Percentiles rank a stretch among this genome's conserved stretches.
Conservation (phyloP, 2,888 invertebrate genomes). For the Lithophane ornitopus region DNA sequence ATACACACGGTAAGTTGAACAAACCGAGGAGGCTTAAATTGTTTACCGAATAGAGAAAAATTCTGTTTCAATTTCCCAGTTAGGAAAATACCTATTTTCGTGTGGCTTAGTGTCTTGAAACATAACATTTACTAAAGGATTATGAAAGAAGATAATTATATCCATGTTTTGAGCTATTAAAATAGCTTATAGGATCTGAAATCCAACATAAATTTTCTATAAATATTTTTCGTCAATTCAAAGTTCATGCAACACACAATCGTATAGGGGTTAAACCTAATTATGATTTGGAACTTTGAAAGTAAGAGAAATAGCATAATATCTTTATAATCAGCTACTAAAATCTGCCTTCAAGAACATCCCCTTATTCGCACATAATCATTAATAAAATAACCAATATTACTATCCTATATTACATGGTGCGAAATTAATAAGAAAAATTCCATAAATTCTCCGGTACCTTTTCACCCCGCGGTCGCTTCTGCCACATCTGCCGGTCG, state of each 20-base stretch:
- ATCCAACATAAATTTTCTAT: neutral
- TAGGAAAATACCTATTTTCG: neutral
- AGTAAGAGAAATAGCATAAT: neutral
- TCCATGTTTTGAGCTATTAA: too few relatives aligned
- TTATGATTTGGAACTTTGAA: neutral
- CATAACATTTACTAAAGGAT: neutral
- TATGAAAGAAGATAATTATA: neutral
- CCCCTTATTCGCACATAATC: neutral
- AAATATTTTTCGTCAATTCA: neutral
- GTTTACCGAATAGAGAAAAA: neutral
- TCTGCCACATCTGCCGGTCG: slow-evolving; percentile 47
- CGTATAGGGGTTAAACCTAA: neutral
- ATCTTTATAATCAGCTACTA: neutral
- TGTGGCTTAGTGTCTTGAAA: neutral
- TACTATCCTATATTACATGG: slow-evolving; percentile 35
- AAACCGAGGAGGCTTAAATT: neutral
- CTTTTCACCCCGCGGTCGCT: slow-evolving; percentile 19
- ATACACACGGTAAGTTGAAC: slow-evolving; percentile 15
- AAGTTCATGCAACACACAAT: neutral
- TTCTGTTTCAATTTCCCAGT: neutral
- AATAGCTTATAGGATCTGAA: neutral
- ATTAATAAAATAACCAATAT: slow-evolving; percentile 23
- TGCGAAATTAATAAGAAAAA: slow-evolving; percentile 61
- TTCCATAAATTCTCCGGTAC: slow-evolving; percentile 47
- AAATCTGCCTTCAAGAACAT: neutral